Evolutionary conservation across 2,797 vertebrate species (phyloP), one percentile per base, ranked within the genome.

Genomic region (Pempheris klunzingeri): DNA sequence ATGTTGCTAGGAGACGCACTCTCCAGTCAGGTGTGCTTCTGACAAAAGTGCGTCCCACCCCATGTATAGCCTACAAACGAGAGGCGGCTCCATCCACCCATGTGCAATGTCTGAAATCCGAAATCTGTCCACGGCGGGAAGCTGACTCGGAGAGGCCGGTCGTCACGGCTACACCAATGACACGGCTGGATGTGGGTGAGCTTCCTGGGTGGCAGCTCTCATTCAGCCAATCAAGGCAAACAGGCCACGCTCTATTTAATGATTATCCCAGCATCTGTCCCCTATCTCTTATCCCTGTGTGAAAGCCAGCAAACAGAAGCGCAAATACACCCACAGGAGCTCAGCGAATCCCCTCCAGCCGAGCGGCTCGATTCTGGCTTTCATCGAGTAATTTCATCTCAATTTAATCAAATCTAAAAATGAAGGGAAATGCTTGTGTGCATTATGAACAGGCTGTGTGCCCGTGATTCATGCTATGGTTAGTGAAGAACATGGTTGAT

Each of bases 171-270:
- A 84, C 87, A 90, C 81, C 87, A 79, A 90, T 92, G 90, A 87
- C 89, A 88, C 52, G 75, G 87, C 82, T 86, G 59, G 54, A 88
- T 86, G 76, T 81, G 83, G 82, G 67, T 74, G 79, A 81, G 78
- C 87, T 88, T 89, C 84, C 80, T 82, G 85, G 71, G 82, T 86
- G 84, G 88, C 84, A 6, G 76, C 86, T 86, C 81, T 90, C 87
- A 87, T 88, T 92, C 91, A 87, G 77, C 88, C 90, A 89, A 93
- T 93, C 93, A 93, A 93, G 86, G 87, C 85, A 90, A 93, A 93
- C 92, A 92, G 90, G 88, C 89, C 90, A 91, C 55, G 91, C 89
- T 95, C 87, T 87, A 92, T 92, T 93, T 93, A 88, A 88, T 87
- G 88, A 94, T 94, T 92, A 92, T 81, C 90, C 85, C 83, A 82